Conservation (phyloP, 2,797 vertebrate genomes). For the Labroides dimidiatus region DNA sequence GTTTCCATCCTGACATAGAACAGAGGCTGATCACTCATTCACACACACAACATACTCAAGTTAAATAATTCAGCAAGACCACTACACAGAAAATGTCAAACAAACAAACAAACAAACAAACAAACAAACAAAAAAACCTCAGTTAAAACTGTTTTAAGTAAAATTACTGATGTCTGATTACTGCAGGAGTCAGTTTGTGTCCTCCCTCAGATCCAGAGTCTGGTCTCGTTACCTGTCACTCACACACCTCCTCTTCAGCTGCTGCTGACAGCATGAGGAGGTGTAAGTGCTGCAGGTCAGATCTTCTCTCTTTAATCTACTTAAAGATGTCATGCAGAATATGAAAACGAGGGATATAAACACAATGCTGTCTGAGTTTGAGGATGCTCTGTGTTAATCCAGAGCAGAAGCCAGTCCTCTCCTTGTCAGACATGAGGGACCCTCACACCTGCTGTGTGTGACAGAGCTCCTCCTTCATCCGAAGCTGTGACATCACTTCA, state of each 20-base stretch:
- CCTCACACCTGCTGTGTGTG: conserved; percentile 34
- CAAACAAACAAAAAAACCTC: too few relatives aligned
- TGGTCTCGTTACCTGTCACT: conserved; percentile 13
- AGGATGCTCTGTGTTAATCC: neutral
- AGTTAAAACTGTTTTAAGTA: too few relatives aligned
- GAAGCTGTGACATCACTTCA: conserved; percentile 12
- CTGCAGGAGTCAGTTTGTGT: too few relatives aligned
- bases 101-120: too few relatives aligned
- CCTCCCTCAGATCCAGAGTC: neutral
- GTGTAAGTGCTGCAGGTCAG: neutral
- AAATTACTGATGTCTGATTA: too few relatives aligned
- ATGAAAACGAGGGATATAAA: neutral
- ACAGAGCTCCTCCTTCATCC: conserved; percentile 10
- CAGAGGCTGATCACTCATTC: neutral
- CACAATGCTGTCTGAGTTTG: neutral
- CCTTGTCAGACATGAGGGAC: neutral
- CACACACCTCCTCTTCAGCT: conserved; percentile 7
- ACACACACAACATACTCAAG: too few relatives aligned
- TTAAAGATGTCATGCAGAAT: neutral
- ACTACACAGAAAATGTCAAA: too few relatives aligned
- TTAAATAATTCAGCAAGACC: too few relatives aligned
- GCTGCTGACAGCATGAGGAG: conserved; percentile 1
- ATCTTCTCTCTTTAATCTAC: too few relatives aligned
- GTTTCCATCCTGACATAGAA: conserved; percentile 21
- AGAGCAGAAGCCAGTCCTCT: neutral